Conservation (phyloP, 2,113 vertebrate genomes). For the Regulus satrapa region DNA sequence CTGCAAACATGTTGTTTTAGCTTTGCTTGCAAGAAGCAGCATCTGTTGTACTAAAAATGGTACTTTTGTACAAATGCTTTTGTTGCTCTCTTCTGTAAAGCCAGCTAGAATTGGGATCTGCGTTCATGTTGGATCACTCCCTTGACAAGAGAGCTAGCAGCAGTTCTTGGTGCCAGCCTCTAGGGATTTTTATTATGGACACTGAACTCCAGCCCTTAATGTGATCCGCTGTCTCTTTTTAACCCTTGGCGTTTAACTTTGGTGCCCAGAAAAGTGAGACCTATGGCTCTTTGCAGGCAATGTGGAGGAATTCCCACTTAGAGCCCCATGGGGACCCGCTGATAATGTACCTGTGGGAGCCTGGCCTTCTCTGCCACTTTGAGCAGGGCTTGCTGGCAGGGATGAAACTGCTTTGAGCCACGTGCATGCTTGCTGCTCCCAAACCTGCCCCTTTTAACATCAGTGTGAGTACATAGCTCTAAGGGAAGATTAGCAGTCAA, state of each 20-base stretch:
- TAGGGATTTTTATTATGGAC: neutral
- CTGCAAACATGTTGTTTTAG: conserved; percentile 18
- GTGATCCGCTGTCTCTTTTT: neutral
- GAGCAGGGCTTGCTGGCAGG: neutral
- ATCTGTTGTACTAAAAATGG: conserved; percentile 19
- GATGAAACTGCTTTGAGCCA: neutral
- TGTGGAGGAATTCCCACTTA: neutral
- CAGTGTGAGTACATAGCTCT: neutral
- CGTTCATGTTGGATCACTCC: neutral
- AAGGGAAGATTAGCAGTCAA: neutral
- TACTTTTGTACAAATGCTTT: conserved; percentile 19
- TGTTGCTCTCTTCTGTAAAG: conserved; percentile 14
- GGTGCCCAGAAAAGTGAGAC: neutral
- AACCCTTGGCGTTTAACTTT: neutral
- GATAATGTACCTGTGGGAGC: neutral
- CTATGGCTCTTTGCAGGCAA: neutral
- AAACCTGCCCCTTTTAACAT: neutral
- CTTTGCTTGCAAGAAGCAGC: conserved; percentile 30
- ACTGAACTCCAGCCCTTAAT: neutral
- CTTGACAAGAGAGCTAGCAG: neutral
- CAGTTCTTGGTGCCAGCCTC: neutral
- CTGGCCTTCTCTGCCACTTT: neutral
- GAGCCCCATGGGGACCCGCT: fast-evolving
- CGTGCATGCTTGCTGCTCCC: neutral
- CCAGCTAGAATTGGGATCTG: neutral